Evolutionary conservation across 2,888 invertebrate genomes (phyloP).

Genomic region (Scotopteryx bipunctaria): DNA sequence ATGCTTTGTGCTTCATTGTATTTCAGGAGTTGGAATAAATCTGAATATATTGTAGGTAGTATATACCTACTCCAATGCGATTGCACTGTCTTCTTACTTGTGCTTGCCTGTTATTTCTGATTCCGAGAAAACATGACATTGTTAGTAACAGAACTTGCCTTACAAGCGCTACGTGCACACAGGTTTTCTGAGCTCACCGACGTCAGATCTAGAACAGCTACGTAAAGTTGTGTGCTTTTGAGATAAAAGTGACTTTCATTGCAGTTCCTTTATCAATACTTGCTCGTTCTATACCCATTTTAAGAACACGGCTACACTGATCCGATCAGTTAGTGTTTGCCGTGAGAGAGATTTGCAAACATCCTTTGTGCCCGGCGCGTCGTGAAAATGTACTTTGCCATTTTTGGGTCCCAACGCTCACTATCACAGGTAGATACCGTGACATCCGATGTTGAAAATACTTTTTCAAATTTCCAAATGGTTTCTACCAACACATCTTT

Average conservation of each 20-base stretch:
- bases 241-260: slow-evolving; percentile 2
- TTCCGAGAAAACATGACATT: not conserved
- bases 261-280: slow-evolving; percentile 17
- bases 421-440: slow-evolving; percentile 35
- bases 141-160: not conserved
- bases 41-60: no score
- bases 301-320: slow-evolving; percentile 49
- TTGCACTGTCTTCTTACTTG: not conserved
- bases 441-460: slow-evolving; percentile 32
- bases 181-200: not conserved
- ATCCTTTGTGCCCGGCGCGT: slow-evolving; percentile 54
- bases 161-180: not conserved
- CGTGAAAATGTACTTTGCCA: slow-evolving; percentile 47
- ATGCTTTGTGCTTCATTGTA: no score
- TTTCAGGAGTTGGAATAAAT: no score
- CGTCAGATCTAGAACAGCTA: not conserved
- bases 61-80: not conserved
- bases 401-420: slow-evolving; percentile 47
- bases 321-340: slow-evolving; percentile 63
- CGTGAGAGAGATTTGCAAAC: slow-evolving; percentile 63
- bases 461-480: no score
- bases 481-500: no score
- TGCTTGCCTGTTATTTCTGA: not conserved
- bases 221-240: not conserved
- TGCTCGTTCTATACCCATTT: slow-evolving; percentile 32